These are phyloP conservation scores for Willowsia nigromaculata DNA, from an alignment of 2,888 invertebrate genomes.

Conservation along the genomic window DNA sequence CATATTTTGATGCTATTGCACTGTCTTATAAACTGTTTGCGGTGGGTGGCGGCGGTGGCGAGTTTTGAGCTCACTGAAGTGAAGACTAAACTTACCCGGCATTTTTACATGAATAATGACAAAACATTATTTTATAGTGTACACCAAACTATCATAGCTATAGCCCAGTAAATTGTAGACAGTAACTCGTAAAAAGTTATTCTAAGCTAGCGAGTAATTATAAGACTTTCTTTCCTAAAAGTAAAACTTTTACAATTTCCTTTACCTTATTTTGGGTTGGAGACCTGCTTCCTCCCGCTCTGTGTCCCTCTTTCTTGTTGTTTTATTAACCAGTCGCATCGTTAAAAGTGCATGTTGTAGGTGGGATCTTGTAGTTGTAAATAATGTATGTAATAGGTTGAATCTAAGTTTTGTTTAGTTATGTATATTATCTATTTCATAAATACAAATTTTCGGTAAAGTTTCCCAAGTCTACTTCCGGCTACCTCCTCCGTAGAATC, in stretches of 20 bases:
- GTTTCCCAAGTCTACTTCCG: not conserved
- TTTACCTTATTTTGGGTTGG: constrained; percentile 6
- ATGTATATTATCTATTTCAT: not conserved
- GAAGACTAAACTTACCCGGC: no score
- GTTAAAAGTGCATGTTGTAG: not conserved
- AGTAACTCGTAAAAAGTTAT: not conserved
- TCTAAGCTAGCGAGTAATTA: not conserved
- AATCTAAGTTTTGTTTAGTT: not conserved
- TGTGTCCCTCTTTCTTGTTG: not conserved
- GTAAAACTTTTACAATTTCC: not conserved
- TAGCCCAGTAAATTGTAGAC: no score
- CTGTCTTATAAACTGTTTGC: no score
- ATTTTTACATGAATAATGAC: no score
- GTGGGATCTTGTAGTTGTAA: not conserved
- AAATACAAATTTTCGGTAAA: not conserved
- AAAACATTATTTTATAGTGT: no score
- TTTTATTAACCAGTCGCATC: not conserved
- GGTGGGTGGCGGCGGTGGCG: no score
- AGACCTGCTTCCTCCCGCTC: not conserved
- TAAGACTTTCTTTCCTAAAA: not conserved
- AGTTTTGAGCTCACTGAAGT: no score
- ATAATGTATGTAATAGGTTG: not conserved
- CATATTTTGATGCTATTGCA: no score
- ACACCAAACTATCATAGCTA: no score
- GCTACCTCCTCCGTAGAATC: not conserved